Evolutionary conservation across 2,888 invertebrate genomes (phyloP), one percentile per base, ranked within the genome.

Genomic region (Phanerotoma sp.): DNA sequence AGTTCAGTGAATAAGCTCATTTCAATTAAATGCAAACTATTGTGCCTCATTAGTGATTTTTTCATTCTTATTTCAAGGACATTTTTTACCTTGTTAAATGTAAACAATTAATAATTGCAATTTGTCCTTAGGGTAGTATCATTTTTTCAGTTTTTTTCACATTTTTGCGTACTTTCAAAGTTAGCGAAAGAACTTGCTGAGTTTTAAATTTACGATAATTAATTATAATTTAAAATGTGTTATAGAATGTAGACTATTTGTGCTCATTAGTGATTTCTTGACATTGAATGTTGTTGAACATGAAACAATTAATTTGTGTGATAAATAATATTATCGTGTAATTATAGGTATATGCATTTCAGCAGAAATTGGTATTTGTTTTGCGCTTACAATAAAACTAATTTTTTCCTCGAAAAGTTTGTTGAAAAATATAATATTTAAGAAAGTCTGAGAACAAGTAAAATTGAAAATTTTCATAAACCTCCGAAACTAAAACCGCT

Each of bases 1-100:
- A 13, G 42, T 6, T 13, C 13, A 47, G 9, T 18, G 22, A 47
- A 47, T 49, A 37, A 49, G 38, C 13, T 49, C 37, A 28, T 16
- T 40, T 37, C 38, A 49, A 49, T 49, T 49, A 49, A 49, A 49
- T 49, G 38, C 48, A 49, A 49, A 49, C 37, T 48, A 48, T 49
- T 49, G 48, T 28, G 40, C 10, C 37, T 38, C 38, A 9, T 48
- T 49, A 49, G 25, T 11, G 28, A 40, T 22, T 21, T 49, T 21
- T 16, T n/a, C n/a, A n/a, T n/a, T n/a, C n/a, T n/a, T n/a, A n/a
- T n/a, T n/a, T 25, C 15, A 22, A 38, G 38, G 28, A 11, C 25
- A 15, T 25, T 25, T 25, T 25, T 25, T 25, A 25, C 25, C 25
- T 25, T 25, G 25, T 25, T 25, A 25, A 25, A 25, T 9, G 25